Evolutionary conservation across 92 coral and sea anemone species (phyloP), one percentile per base, ranked within the genome.

Genomic region (Diadumene lineata): DNA sequence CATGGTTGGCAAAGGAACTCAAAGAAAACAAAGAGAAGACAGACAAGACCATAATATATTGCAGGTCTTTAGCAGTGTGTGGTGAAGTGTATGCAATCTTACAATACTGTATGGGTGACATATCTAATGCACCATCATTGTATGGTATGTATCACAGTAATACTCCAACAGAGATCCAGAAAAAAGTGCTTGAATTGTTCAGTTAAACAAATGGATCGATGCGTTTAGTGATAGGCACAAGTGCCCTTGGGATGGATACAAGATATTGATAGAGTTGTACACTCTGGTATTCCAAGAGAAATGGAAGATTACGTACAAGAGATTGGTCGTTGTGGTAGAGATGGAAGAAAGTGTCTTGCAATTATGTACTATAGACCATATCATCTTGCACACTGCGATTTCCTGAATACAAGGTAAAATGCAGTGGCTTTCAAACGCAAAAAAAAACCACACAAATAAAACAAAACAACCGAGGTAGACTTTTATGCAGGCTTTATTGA

Each of bases 201-300:
- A 32, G 21, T 33, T n/a, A 55, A 23, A 28, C 57, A 21, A 62
- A 60, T 34, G 69, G 85, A 8, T 60, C 53, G 43, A 56, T 62
- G 1, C 48, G 83, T 29, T 48, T 87, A 21, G 88, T 87, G 31
- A 31, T 87, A 65, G 85, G 88, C 24, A 83, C 85, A 46, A 51
- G 85, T 83, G 88, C 92, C 0, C 67, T 86, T 7, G 87, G 91
- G 28, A 81, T 86, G 91, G 91, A 87, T 3, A 79, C 82, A 2
- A 64, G 64, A 86, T 71, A 68, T 82, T 55, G 70, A 55, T 0
- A 33, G 60, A 11, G 69, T 87, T 60, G 44, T 82, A 13, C 91
- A 86, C 64, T 86, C 63, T 61, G 84, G 92, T 17, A 31, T 77
- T n/a, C 87, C 91, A 71, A 57, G 34, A 7, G 81, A 86, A 53